Base-by-base conservation (phyloP, 2,797 vertebrate genomes). In the Halcyon badia region DNA sequence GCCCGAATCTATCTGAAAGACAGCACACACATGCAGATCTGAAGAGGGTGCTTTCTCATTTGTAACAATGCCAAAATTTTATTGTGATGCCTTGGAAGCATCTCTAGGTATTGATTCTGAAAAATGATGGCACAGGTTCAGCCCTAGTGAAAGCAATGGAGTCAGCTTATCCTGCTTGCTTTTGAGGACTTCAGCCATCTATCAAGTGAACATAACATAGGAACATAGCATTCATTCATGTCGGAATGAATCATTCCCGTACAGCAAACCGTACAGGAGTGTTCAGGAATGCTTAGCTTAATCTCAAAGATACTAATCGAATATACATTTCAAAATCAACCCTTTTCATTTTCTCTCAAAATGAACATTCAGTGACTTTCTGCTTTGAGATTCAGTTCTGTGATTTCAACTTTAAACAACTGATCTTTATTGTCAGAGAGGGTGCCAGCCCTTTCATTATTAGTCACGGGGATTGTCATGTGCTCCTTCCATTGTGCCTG, bases 71-170 rank as follows among this genome's bases (percentile, higher is more conserved):
- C 73, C 88, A 96, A 19, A 6, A 42, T 56, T 92, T 92, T 94
- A 96, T 95, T 96, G 60, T 94, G 94, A 86, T 92, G 82, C 70
- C 75, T 97, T 95, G 95, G 96, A 98, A 97, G 71, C 60, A 17
- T 79, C 44, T 82, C 75, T 51, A 79, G 58, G 30, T 92, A 90
- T 80, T 84, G 87, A 97, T 95, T 97, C 72, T 42, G 84, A 49
- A 91, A 89, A 93, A 83, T 21, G 58, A 60, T 94, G 89, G 58
- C 80, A 70, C 17, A 2, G 42, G 15, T 89, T 96, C 89, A 95
- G 61, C 83, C 10, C 28, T 61, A 21, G 5, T 60, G 94, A 88
- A 94, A 97, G 70, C 46, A 71, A 58, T 9, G 8, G 42, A 91
- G 51, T 78, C 83, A 94, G 94, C 77, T 85, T 86, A 88, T 82